Evolutionary conservation across 2,797 vertebrate species (phyloP), one percentile per base, ranked within the genome.

Genomic region (Hafferia zeledoni): DNA sequence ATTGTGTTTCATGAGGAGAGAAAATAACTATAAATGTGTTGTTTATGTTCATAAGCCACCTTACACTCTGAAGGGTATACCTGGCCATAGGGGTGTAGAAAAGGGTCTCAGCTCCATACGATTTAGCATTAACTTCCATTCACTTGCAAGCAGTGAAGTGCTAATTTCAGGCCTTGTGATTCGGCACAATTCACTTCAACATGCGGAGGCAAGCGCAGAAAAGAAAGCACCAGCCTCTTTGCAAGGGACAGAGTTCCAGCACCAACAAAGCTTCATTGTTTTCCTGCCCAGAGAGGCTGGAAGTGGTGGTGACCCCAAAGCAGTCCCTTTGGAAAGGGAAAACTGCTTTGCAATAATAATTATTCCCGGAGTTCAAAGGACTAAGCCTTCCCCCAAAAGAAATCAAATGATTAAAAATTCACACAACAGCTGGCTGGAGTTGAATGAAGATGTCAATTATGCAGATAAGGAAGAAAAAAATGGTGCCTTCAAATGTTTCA

Each of bases 341-440:
- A 94, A 85, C 96, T 88, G 74, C 93, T 96, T 95, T 94, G 91
- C 93, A 96, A 94, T 96, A 97, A 97, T 95, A 97, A 96, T 97
- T 97, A 96, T 97, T 96, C 83, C 91, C 95, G 39, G 80, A 94
- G 94, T 97, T 96, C 96, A 96, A 95, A 96, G 95, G 96, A 96
- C 89, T 94, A 92, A 94, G 90, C 87, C 81, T 94, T 87, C 49
- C 59, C 49, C 77, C 3, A 1, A 93, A 96, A 95, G 83, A 93
- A 94, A 92, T 83, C 52, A 76, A 95, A 89, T 78, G 31, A 96
- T 96, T 93, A 78, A 71, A 88, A 94, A 96, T 95, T 91, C 83
- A 17, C 86, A 76, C 78, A 91, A 84, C 94, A 95, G 93, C 92
- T 93, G 91, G 90, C 61, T 69, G 82, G 86, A 92, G 61, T 31